Percentiles rank a stretch among this genome's conserved stretches.
Evolutionary conservation across 2,797 vertebrate genomes (phyloP).

Genomic region (Epinephelus malabaricus): DNA sequence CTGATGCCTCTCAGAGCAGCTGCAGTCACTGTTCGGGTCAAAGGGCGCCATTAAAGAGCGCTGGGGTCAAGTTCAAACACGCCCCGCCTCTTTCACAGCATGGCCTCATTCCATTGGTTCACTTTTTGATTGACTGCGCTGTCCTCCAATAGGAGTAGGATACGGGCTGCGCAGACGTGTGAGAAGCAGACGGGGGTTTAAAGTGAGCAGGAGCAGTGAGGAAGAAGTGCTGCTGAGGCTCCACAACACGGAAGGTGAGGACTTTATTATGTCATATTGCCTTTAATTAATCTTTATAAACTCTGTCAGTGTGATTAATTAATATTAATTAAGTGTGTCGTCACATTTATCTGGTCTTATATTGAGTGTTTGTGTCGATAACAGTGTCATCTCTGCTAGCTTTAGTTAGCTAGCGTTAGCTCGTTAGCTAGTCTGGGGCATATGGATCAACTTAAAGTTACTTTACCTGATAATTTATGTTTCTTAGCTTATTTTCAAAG

Average conservation of each 20-base stretch:
- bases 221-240: constrained; percentile 15
- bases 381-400: background rate
- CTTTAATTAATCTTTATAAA: fast-evolving
- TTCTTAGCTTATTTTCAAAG: background rate
- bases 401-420: too few species aligned
- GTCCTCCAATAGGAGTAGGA: constrained; percentile 54
- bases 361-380: background rate
- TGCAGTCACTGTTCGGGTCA: too few species aligned
- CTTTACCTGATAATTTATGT: background rate
- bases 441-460: background rate
- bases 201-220: background rate
- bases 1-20: too few species aligned
- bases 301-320: fast-evolving
- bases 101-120: constrained; percentile 12
- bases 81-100: background rate
- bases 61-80: constrained; percentile 39
- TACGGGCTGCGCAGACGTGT: constrained; percentile 59
- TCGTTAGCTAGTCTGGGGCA: background rate
- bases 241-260: constrained; percentile 59
- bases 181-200: background rate
- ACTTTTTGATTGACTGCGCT: constrained; percentile 1
- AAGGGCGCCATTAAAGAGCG: too few species aligned
- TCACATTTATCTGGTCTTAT: background rate
- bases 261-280: fast-evolving
- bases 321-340: background rate